These are phyloP conservation scores for Macaria liturata DNA, from an alignment of 2,888 invertebrate species.

Conservation along the genomic window DNA sequence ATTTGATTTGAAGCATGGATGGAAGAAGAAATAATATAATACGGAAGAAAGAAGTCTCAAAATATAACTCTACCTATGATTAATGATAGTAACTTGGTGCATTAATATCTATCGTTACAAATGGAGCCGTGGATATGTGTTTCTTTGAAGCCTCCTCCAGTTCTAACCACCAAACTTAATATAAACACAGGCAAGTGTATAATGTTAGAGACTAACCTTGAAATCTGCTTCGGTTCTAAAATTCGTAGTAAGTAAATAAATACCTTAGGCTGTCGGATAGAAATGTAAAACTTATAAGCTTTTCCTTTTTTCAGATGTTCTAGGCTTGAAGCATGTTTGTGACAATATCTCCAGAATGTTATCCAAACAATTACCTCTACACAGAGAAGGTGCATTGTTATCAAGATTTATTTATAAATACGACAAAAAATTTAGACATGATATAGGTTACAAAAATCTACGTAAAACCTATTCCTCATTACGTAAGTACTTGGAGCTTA, in stretches of 20 bases:
- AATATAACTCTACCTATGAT: too few relatives aligned
- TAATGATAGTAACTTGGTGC: too few relatives aligned
- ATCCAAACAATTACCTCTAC: conserved; percentile 73
- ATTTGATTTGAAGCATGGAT: too few relatives aligned
- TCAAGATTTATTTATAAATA: conserved; percentile 83
- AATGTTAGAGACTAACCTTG: neutral
- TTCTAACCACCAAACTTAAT: conserved; percentile 16
- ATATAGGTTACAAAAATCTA: conserved; percentile 81
- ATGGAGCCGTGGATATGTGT: conserved; percentile 26
- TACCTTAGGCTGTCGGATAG: too few relatives aligned
- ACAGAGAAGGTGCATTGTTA: conserved; percentile 79
- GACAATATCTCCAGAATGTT: conserved; percentile 56
- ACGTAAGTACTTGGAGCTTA: conserved; percentile 73
- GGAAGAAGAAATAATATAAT: too few relatives aligned
- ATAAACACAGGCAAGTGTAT: conserved; percentile 12
- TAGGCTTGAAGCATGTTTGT: conserved; percentile 49
- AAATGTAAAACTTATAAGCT: neutral
- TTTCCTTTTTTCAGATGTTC: conserved; percentile 55
- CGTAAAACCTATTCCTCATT: conserved; percentile 80
- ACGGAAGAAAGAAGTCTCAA: too few relatives aligned
- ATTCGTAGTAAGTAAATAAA: too few relatives aligned
- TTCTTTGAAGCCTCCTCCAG: conserved; percentile 17
- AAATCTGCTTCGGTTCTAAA: too few relatives aligned
- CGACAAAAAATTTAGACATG: conserved; percentile 83
- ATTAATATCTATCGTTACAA: neutral